Evolutionary conservation across 2,888 invertebrate species (phyloP).

Genomic region (Stramonita haemastoma): DNA sequence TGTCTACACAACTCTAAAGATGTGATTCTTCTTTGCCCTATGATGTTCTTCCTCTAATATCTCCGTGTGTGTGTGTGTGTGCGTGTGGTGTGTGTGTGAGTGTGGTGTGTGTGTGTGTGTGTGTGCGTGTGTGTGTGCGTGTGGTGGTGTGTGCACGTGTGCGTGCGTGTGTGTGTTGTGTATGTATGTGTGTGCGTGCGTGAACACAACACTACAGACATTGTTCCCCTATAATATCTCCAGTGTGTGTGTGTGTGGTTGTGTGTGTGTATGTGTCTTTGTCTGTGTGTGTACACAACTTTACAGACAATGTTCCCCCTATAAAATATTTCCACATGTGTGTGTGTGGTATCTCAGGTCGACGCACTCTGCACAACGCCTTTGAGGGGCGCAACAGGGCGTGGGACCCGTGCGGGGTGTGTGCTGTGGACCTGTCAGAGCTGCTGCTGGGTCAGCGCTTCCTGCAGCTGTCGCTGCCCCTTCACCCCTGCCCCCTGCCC

Average conservation of each 20-base stretch:
- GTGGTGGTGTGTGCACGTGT: no score
- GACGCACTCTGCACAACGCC: slow-evolving; percentile 74
- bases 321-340: no score
- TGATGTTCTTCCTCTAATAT: no score
- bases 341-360: slow-evolving; percentile 54
- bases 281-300: background rate
- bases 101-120: background rate
- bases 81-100: background rate
- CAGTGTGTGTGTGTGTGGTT: background rate
- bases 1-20: no score
- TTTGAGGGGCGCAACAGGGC: slow-evolving; percentile 71
- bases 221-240: background rate
- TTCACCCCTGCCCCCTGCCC: slow-evolving; percentile 71
- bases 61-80: no score
- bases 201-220: no score
- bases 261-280: background rate
- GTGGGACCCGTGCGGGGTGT: slow-evolving; percentile 76
- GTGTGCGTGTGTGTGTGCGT: background rate
- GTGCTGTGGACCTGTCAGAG: slow-evolving; percentile 72
- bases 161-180: no score
- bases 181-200: background rate
- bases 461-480: slow-evolving; percentile 70
- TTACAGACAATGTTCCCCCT: background rate
- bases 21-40: no score
- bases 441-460: slow-evolving; percentile 73